A percentile compares a stretch with the other conserved stretches of the same genome.
Conservation (phyloP, 2,113 vertebrate species). For the Megaceryle torquata region DNA sequence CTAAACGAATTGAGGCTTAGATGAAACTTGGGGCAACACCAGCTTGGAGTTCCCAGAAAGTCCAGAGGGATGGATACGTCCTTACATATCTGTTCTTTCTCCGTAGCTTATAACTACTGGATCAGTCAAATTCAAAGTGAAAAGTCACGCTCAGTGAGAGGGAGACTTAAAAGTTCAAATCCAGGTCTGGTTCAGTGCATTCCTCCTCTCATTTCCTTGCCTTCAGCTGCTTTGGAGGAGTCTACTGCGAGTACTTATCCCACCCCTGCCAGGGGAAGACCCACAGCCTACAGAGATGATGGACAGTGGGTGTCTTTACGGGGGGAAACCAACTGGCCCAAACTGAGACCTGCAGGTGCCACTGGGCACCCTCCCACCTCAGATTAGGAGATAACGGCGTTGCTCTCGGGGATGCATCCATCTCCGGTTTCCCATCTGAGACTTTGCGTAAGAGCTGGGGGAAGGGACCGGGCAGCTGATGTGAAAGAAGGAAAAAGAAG, state of each 20-base stretch:
- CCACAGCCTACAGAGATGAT: not conserved
- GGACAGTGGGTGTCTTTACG: not conserved
- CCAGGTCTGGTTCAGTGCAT: not conserved
- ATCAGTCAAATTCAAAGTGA: conserved; percentile 28
- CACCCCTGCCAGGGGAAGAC: not conserved
- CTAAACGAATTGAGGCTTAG: not conserved
- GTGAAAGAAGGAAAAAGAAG: not conserved
- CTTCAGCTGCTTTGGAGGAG: not conserved
- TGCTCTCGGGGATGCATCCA: not conserved
- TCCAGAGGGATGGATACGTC: not conserved
- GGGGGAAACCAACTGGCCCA: not conserved
- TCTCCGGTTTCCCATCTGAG: not conserved
- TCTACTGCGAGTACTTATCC: not conserved
- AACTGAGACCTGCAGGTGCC: not conserved
- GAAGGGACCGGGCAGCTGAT: not conserved
- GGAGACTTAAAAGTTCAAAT: conserved; percentile 34
- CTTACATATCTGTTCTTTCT: not conserved
- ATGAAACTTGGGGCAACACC: not conserved
- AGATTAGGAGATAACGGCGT: fast-evolving
- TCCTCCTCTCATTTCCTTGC: not conserved
- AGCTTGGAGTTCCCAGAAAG: not conserved
- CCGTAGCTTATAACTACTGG: not conserved
- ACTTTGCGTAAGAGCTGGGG: not conserved
- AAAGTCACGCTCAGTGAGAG: not conserved
- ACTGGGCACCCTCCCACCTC: not conserved